Evolutionary conservation across 2,888 invertebrate species (phyloP).

Genomic region (Podotricha telesiphe): DNA sequence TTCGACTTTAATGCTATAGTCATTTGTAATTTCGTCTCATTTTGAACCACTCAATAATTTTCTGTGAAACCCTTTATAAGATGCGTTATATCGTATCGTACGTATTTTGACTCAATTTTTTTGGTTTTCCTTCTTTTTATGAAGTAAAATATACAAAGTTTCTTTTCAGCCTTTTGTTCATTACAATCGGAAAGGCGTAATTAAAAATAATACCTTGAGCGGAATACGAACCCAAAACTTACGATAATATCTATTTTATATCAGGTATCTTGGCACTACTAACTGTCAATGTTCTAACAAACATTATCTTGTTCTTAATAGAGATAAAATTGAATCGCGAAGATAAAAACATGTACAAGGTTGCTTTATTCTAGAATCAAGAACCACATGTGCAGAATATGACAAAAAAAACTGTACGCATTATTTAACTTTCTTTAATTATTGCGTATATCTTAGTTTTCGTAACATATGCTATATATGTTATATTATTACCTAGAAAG

Average conservation of each 20-base stretch:
- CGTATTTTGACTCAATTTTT: no score
- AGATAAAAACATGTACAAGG: background rate
- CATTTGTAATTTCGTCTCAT: constrained; percentile 52
- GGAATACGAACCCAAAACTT: background rate
- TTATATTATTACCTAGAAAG: no score
- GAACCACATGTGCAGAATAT: background rate
- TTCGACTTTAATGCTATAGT: constrained; percentile 48
- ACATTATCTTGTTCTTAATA: background rate
- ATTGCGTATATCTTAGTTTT: no score
- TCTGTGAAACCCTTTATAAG: constrained; percentile 40
- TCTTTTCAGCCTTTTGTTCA: no score
- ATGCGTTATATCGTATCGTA: constrained; percentile 27
- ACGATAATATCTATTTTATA: background rate
- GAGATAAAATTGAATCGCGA: background rate
- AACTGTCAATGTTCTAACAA: constrained; percentile 4
- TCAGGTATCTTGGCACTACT: background rate
- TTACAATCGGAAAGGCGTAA: no score
- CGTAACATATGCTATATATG: no score
- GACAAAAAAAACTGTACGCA: background rate
- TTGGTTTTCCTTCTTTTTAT: no score
- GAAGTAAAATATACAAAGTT: no score
- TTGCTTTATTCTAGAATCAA: background rate
- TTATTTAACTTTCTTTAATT: no score
- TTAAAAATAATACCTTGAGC: no score
- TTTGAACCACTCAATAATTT: constrained; percentile 49